These are phyloP conservation scores for Theonella swinhoei DNA, from an alignment of 37 sponge, comb jelly and placozoan genomes.

Conservation along the genomic window DNA sequence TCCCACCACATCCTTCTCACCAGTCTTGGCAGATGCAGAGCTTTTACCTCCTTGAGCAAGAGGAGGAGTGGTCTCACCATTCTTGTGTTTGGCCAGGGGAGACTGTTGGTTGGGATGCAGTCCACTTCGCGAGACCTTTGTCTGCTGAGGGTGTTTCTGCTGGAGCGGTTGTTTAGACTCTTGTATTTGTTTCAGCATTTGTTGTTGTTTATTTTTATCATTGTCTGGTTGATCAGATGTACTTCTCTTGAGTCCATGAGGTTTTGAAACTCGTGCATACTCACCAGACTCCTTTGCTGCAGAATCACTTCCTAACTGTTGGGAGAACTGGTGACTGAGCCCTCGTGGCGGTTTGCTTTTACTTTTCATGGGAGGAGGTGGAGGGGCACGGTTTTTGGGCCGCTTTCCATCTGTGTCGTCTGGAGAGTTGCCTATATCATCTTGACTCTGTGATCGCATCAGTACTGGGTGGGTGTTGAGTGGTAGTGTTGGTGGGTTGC, in stretches of 20 bases:
- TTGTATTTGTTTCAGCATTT: no score
- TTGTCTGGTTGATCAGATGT: not conserved
- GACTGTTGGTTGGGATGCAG: no score
- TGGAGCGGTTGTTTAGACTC: no score
- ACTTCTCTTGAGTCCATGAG: not conserved
- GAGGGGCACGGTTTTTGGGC: constrained; percentile 41
- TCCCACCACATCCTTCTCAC: not conserved
- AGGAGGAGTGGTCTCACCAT: not conserved
- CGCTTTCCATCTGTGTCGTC: not conserved
- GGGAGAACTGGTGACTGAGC: not conserved
- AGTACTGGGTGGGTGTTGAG: constrained; percentile 34
- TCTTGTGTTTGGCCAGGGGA: not conserved
- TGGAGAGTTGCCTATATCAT: not conserved
- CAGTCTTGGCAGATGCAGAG: not conserved
- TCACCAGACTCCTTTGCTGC: not conserved
- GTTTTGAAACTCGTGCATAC: not conserved
- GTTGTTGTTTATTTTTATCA: no score
- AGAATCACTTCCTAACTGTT: not conserved
- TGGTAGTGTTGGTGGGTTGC: constrained; percentile 14
- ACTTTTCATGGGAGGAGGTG: constrained; percentile 27
- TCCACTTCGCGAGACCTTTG: not conserved
- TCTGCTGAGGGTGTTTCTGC: no score
- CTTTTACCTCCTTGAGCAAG: not conserved
- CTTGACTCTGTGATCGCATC: constrained; percentile 30
- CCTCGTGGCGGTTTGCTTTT: not conserved